A percentile compares a stretch with the other conserved stretches of the same genome.
phyloP scores from a whole-genome alignment of 23 tunicate species.

The Clavelina lepadiformis region DNA sequence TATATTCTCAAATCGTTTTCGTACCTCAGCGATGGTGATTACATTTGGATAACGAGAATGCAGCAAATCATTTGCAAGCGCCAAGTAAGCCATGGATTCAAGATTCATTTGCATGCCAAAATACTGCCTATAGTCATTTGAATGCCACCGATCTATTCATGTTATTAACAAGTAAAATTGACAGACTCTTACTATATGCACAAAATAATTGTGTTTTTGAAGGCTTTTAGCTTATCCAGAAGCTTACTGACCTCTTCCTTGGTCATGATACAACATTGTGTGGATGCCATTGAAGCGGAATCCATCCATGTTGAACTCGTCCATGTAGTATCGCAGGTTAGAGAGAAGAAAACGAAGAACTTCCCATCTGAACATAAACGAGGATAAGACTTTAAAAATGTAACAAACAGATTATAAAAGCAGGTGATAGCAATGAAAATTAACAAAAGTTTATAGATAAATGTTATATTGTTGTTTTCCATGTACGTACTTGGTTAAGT shows the following conservation, averaged over 20 bases:
- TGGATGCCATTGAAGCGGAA: slow-evolving; percentile 83
- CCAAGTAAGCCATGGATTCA: slow-evolving; percentile 62
- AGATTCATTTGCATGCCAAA: slow-evolving; percentile 74
- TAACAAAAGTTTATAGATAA: neutral
- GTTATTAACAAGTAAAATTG: too few relatives aligned
- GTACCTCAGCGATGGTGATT: slow-evolving; percentile 74
- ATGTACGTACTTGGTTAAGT: slow-evolving; percentile 33
- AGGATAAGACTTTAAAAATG: neutral
- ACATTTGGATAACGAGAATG: slow-evolving; percentile 54
- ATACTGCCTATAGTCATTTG: slow-evolving; percentile 35
- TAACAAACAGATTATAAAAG: neutral
- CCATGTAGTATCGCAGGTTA: slow-evolving; percentile 57
- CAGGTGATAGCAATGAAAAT: neutral
- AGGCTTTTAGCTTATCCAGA: too few relatives aligned
- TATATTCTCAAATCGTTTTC: neutral
- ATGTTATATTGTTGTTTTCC: too few relatives aligned
- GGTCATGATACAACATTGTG: slow-evolving; percentile 70
- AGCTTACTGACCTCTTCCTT: slow-evolving; percentile 18
- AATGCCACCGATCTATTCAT: neutral
- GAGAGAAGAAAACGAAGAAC: slow-evolving; percentile 81
- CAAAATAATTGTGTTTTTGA: too few relatives aligned
- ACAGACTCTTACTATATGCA: too few relatives aligned
- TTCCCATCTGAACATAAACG: slow-evolving; percentile 52
- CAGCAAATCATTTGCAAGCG: slow-evolving; percentile 71
- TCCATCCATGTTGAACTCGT: slow-evolving; percentile 78